These are phyloP conservation scores for Campoletis raptor DNA, from an alignment of 2,888 invertebrate genomes.

Conservation along the genomic window DNA sequence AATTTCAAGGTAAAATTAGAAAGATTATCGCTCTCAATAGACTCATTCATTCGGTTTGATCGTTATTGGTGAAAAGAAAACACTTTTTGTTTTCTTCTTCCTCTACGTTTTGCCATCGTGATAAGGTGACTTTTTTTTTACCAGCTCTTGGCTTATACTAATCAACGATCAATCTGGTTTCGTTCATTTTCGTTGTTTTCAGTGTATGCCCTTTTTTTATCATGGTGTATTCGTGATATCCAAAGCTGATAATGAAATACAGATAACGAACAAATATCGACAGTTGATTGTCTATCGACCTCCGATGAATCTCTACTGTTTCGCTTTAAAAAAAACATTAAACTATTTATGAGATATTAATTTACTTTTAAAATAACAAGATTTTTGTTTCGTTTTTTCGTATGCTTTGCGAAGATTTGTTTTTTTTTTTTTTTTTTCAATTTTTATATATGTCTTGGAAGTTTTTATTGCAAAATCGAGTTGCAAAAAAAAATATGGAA, in stretches of 20 bases:
- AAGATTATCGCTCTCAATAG: conserved; percentile 22
- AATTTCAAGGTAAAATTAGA: conserved; percentile 35
- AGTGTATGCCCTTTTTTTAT: conserved; percentile 2
- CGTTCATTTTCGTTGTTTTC: conserved; percentile 21
- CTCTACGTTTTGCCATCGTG: conserved; percentile 5
- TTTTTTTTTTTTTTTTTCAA: neutral
- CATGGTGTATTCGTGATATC: conserved; percentile 37
- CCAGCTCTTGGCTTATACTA: neutral
- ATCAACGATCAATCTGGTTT: conserved; percentile 15
- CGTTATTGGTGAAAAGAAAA: conserved; percentile 13
- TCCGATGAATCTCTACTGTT: neutral
- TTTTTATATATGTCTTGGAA: neutral
- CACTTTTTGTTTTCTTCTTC: neutral
- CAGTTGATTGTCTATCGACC: conserved; percentile 11
- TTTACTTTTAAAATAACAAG: neutral
- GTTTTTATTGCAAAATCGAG: neutral
- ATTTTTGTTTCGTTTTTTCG: neutral
- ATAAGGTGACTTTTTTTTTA: neutral
- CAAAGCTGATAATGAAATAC: conserved; percentile 36
- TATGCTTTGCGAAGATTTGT: neutral
- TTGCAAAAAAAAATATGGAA: too few relatives aligned
- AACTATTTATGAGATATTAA: neutral
- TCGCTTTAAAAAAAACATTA: neutral
- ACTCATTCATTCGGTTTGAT: conserved; percentile 25
- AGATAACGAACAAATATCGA: conserved; percentile 21